Base-by-base conservation (phyloP, 1,140 invertebrate genomes). In the Hypothenemus hampei region DNA sequence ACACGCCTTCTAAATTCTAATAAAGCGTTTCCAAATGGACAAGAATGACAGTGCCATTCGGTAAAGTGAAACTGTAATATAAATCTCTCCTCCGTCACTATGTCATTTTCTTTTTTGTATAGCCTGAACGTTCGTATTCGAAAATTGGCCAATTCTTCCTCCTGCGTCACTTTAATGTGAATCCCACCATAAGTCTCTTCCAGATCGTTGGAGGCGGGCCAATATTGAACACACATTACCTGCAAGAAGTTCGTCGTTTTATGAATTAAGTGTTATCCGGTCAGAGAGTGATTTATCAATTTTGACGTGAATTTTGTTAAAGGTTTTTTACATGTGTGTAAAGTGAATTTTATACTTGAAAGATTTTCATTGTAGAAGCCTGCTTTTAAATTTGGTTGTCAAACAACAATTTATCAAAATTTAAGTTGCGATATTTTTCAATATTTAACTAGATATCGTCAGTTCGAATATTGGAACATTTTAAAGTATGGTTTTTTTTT, bases 221-320 rank as follows among this genome's bases (percentile, higher is more conserved):
- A 96, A 71, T 96, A 96, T 65, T 94, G 89, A 31, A 91, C 87
- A 68, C 91, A 94, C 91, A 94, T 93, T 31, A 93, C 89, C 86
- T 89, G 26, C 29, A 23, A 37, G 15, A 51, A 10, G 15, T 20
- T 57, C 20, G 13, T 44, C 3, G n/a, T 39, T 26, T 11, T 8
- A n/a, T 29, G 13, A 13, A 16, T 29, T 46, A 46, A 29, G 43
- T 5, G 6, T 24, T 11, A 26, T 22, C 18, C 19, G 22, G 8
- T 43, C 19, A 23, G 8, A 31, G 15, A 7, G 5, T 26, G 6
- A 29, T 46, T 11, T 26, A 5, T 8, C 8, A 13, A 13, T 31
- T 31, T 43, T 43, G 11, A 23, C 10, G 8, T 21, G 10, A 43
- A 23, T 11, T 21, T 10, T 13, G 11, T 43, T 31, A 31, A 31